phyloP scores from a whole-genome alignment of 2,888 invertebrate genomes.

The Cryptocephalus moraei region DNA sequence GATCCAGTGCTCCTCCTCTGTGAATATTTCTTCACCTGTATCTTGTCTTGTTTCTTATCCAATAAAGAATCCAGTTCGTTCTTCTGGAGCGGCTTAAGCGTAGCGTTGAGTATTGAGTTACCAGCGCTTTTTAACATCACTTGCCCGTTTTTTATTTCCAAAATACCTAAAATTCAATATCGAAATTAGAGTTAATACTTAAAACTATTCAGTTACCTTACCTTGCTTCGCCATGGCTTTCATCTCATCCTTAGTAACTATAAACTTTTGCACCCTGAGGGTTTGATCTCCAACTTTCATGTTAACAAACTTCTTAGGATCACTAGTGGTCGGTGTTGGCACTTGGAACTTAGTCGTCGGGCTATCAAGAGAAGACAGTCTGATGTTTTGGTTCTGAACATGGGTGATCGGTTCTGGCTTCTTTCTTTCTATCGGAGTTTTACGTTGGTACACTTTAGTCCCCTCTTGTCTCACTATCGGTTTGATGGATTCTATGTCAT shows the following conservation, averaged over 20 bases:
- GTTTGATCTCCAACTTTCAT: constrained; percentile 52
- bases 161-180: constrained; percentile 12
- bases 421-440: constrained; percentile 10
- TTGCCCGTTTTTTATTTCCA: constrained; percentile 19
- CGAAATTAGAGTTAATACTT: neutral
- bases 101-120: constrained; percentile 19
- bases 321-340: constrained; percentile 14
- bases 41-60: constrained; percentile 10
- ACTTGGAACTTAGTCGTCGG: neutral
- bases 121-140: constrained; percentile 19
- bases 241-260: constrained; percentile 57
- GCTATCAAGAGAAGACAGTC: neutral
- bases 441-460: constrained; percentile 28
- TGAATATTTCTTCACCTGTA: constrained; percentile 14
- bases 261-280: constrained; percentile 54
- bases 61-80: constrained; percentile 20
- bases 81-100: constrained; percentile 17
- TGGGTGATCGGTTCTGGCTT: neutral
- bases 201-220: constrained; percentile 25
- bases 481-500: constrained; percentile 26
- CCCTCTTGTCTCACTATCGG: constrained; percentile 36
- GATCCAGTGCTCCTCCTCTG: constrained; percentile 1
- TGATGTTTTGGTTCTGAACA: neutral
- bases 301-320: constrained; percentile 26
- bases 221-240: constrained; percentile 56